These are phyloP conservation scores for Heliconius erato DNA, from an alignment of 2,888 invertebrate species.

Conservation along the genomic window DNA sequence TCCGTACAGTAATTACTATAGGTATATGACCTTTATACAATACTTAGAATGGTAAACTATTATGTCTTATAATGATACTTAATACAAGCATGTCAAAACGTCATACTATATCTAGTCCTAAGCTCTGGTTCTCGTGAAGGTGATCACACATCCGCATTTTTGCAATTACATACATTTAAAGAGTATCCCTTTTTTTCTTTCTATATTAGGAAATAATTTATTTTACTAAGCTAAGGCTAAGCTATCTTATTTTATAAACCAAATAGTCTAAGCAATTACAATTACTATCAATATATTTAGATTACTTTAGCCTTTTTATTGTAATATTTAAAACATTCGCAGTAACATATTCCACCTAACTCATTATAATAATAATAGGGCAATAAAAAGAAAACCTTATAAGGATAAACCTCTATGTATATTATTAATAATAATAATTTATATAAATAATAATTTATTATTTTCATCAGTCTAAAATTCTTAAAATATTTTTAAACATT, in stretches of 20 bases:
- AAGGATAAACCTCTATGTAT: neutral
- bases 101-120: neutral
- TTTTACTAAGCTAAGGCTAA: neutral
- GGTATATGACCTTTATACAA: neutral
- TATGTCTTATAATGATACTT: neutral
- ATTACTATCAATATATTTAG: neutral
- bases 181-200: neutral
- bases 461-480: neutral
- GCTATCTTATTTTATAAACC: too few species aligned
- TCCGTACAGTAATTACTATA: neutral
- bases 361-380: neutral
- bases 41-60: neutral
- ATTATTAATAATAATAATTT: too few species aligned
- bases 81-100: neutral
- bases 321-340: neutral
- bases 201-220: neutral
- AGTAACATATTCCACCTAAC: neutral
- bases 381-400: neutral
- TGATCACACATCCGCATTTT: neutral
- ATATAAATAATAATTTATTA: too few species aligned
- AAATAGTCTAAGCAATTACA: neutral
- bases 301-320: neutral
- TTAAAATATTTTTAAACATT: too few species aligned
- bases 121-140: neutral
- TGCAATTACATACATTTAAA: too few species aligned